phyloP scores from a whole-genome alignment of 2,113 vertebrate species.

The Cyprinus carpio region DNA sequence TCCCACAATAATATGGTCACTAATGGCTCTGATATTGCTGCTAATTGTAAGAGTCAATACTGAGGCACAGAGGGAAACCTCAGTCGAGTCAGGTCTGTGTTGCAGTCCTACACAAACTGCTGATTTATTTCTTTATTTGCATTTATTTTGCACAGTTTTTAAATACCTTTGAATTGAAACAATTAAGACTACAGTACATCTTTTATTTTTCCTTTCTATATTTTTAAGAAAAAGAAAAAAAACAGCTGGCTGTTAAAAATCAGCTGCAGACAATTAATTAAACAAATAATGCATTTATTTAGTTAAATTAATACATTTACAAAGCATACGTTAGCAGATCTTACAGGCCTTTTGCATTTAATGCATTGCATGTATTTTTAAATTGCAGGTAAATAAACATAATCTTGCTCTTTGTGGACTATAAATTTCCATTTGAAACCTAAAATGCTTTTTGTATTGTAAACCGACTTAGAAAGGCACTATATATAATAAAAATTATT shows the following conservation, averaged over 20 bases:
- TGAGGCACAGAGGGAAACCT: conserved; percentile 29
- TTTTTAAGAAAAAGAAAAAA: too few species aligned
- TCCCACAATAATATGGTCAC: conserved; percentile 59
- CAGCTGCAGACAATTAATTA: not conserved
- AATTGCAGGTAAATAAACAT: not conserved
- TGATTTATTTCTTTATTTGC: conserved; percentile 15
- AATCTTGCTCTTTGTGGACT: not conserved
- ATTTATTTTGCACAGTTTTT: not conserved
- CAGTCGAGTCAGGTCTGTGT: not conserved
- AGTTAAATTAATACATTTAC: not conserved
- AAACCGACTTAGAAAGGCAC: too few species aligned
- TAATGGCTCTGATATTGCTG: conserved; percentile 46
- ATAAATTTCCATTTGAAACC: not conserved
- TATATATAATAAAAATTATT: too few species aligned
- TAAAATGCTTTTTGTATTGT: too few species aligned
- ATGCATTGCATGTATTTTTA: not conserved
- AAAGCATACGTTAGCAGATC: not conserved
- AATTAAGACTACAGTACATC: not conserved
- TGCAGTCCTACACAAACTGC: not conserved
- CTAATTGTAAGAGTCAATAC: conserved; percentile 48
- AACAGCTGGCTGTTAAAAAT: not conserved
- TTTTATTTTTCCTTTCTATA: not conserved
- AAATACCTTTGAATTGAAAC: conserved; percentile 1
- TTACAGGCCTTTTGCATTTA: not conserved
- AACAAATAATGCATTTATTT: not conserved